These are phyloP conservation scores for Eupithecia subumbrata DNA, from an alignment of 2,888 invertebrate genomes.

Conservation along the genomic window DNA sequence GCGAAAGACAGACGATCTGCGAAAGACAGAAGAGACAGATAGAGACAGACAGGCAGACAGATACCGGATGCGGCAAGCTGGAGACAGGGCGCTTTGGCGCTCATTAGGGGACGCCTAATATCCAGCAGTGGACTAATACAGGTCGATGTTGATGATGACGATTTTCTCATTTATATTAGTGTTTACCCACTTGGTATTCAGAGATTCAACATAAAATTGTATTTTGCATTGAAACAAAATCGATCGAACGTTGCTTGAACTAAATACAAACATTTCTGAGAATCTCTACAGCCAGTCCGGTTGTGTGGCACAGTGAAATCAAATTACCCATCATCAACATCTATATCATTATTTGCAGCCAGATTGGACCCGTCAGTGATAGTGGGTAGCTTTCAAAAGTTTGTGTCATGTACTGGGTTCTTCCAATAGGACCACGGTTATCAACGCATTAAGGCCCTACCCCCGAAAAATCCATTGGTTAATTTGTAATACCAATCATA, in stretches of 20 bases:
- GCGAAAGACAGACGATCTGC: too few species aligned
- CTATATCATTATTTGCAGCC: too few species aligned
- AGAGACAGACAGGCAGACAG: too few species aligned
- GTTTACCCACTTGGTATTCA: neutral
- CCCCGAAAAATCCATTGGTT: too few species aligned
- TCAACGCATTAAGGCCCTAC: neutral
- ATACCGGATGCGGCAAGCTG: too few species aligned
- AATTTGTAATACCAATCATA: too few species aligned
- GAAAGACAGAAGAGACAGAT: too few species aligned
- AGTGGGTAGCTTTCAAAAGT: neutral
- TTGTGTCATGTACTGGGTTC: too few species aligned
- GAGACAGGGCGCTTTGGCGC: too few species aligned
- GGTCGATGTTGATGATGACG: too few species aligned
- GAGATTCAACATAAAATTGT: neutral
- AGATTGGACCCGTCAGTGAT: neutral
- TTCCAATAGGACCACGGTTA: neutral
- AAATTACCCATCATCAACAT: neutral
- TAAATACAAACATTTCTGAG: slow-evolving; percentile 2
- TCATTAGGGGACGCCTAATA: too few species aligned
- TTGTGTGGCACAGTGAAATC: neutral
- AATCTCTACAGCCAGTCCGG: neutral
- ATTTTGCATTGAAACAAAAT: neutral
- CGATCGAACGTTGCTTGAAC: neutral
- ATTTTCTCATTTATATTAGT: neutral
- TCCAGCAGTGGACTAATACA: too few species aligned